Percentiles rank a stretch among this genome's conserved stretches.
These are phyloP conservation scores for Malurus elegans DNA, from an alignment of 2,113 vertebrate species.

Conservation along the genomic window DNA sequence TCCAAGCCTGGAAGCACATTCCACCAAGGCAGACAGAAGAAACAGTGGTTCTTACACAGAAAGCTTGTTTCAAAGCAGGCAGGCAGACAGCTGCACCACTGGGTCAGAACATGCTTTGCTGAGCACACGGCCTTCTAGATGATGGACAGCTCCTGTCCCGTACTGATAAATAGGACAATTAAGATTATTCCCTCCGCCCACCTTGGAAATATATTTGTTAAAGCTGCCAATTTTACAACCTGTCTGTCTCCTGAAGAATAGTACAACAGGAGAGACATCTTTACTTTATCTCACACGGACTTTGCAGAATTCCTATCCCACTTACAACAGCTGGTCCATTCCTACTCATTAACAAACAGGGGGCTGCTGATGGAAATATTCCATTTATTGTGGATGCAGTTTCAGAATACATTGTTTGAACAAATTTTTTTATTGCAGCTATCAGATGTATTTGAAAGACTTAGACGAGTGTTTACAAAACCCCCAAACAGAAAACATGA, in stretches of 20 bases:
- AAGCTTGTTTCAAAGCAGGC: neutral
- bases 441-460: constrained; percentile 78
- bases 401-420: constrained; percentile 85
- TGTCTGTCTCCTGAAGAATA: neutral
- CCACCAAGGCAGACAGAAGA: neutral
- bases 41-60: neutral
- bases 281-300: rapidly evolving
- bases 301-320: neutral
- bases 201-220: neutral
- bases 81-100: rapidly evolving
- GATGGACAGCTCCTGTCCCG: neutral
- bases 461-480: constrained; percentile 75
- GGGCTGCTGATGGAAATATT: constrained; percentile 71
- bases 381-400: constrained; percentile 94
- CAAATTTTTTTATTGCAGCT: constrained; percentile 79
- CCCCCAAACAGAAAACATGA: constrained; percentile 54
- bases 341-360: constrained; percentile 10
- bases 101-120: neutral
- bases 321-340: neutral
- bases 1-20: neutral
- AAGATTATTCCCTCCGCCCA: neutral
- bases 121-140: neutral
- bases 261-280: neutral
- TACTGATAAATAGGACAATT: neutral
- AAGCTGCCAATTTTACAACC: neutral